Conservation (phyloP, 1,140 invertebrate species). For the Dendrolimus kikuchii region DNA sequence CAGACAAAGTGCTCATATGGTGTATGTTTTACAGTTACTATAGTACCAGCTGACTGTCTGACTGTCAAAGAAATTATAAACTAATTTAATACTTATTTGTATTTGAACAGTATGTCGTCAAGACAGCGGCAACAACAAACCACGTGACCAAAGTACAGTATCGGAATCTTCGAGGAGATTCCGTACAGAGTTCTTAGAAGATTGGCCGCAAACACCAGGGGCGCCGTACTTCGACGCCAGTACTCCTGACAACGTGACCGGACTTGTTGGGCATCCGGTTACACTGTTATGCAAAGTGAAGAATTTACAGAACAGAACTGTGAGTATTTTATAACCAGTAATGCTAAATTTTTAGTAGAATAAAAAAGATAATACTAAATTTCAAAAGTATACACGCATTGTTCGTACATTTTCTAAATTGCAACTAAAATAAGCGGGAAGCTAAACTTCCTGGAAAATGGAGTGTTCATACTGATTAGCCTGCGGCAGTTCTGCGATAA, state of each 20-base stretch:
- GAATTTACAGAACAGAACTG: slow-evolving; percentile 91
- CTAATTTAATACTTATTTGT: background rate
- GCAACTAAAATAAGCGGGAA: no score
- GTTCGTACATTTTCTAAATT: no score
- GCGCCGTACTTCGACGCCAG: slow-evolving; percentile 87
- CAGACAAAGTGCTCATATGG: no score
- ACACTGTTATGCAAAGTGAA: slow-evolving; percentile 89
- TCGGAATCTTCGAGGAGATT: slow-evolving; percentile 76
- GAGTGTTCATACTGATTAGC: no score
- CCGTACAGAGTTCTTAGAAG: slow-evolving; percentile 82
- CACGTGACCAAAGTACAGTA: slow-evolving; percentile 58
- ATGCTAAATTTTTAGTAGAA: background rate
- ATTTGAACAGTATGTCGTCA: slow-evolving; percentile 46
- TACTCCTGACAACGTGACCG: slow-evolving; percentile 87
- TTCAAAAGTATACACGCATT: no score
- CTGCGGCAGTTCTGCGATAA: no score
- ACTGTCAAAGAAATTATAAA: no score
- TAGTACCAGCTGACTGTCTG: slow-evolving; percentile 1
- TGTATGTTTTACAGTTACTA: background rate
- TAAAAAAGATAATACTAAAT: no score
- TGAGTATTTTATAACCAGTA: slow-evolving; percentile 69
- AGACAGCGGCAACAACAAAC: slow-evolving; percentile 43
- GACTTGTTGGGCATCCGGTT: slow-evolving; percentile 90
- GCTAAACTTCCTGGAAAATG: no score
- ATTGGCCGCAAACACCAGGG: slow-evolving; percentile 80